Evolutionary conservation across 2,113 vertebrate genomes (phyloP).

Genomic region (Eublepharis macularius): DNA sequence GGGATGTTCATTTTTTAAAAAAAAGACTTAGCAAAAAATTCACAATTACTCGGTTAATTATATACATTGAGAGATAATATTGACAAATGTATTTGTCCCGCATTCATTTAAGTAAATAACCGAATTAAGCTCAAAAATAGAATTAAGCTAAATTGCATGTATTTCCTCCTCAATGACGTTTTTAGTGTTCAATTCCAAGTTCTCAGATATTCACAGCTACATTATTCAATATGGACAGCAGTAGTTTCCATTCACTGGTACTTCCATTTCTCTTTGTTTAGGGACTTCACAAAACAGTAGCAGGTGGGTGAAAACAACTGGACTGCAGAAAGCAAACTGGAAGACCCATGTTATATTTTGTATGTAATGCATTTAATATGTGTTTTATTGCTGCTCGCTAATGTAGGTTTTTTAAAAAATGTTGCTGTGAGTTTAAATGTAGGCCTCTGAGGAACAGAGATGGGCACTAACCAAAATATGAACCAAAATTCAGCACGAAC

Average conservation of each 20-base stretch:
- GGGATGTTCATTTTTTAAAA: conserved; percentile 24
- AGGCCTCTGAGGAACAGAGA: too few species aligned
- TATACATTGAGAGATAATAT: conserved; percentile 38
- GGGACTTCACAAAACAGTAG: neutral
- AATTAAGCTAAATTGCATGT: conserved; percentile 25
- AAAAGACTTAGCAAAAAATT: neutral
- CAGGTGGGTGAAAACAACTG: neutral
- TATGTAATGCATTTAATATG: too few species aligned
- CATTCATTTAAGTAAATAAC: conserved; percentile 36
- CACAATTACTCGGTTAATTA: conserved; percentile 25
- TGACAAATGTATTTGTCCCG: conserved; percentile 22
- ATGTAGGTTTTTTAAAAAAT: too few species aligned
- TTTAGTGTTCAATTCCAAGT: neutral
- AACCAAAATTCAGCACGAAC: too few species aligned
- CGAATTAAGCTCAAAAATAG: neutral
- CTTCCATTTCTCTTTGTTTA: neutral
- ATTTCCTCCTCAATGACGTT: neutral
- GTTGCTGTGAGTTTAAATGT: too few species aligned
- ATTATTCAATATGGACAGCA: neutral
- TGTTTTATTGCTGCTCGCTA: too few species aligned
- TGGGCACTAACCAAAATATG: too few species aligned
- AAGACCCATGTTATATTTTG: too few species aligned
- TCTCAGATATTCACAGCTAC: neutral
- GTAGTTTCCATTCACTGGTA: neutral
- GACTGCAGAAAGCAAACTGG: fast-evolving